A percentile compares a stretch with the other conserved stretches of the same genome.
These are phyloP conservation scores for Cotesia chilonis DNA, from an alignment of 1,140 invertebrate genomes.

Conservation along the genomic window DNA sequence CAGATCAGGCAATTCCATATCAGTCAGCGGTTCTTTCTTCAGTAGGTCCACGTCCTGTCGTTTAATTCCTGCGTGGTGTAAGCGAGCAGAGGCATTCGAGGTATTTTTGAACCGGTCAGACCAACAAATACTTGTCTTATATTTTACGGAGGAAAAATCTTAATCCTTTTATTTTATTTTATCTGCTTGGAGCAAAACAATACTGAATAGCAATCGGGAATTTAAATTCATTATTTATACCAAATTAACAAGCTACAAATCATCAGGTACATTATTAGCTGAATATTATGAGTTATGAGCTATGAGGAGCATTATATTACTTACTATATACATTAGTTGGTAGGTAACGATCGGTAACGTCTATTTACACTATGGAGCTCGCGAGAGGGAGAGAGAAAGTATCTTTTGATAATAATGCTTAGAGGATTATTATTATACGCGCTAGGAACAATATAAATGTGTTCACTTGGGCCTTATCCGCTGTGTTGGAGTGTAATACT, in stretches of 20 bases:
- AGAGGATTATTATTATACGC: too few species aligned
- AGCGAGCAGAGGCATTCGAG: slow-evolving; percentile 53
- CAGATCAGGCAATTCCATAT: background rate
- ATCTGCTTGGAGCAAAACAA: background rate
- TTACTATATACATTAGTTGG: background rate
- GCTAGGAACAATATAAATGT: background rate
- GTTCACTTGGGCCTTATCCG: background rate
- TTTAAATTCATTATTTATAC: slow-evolving; percentile 14
- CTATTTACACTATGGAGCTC: too few species aligned
- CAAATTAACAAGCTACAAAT: too few species aligned
- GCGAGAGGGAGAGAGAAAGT: background rate
- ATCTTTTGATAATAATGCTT: background rate
- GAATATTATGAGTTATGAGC: slow-evolving; percentile 20
- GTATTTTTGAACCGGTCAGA: slow-evolving; percentile 65
- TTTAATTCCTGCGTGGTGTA: slow-evolving; percentile 37
- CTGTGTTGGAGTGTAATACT: too few species aligned
- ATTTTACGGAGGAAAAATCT: background rate
- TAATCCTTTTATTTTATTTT: slow-evolving; percentile 15
- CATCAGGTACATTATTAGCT: background rate
- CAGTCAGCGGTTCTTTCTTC: slow-evolving; percentile 23
- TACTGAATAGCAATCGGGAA: background rate
- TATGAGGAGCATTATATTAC: slow-evolving; percentile 11
- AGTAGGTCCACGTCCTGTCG: slow-evolving; percentile 5
- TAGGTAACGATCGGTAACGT: background rate
- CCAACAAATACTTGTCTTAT: slow-evolving; percentile 47